Percentiles rank a stretch among this genome's conserved stretches.
Evolutionary conservation across 2,113 vertebrate genomes (phyloP).

Genomic region (Macrotus californicus): DNA sequence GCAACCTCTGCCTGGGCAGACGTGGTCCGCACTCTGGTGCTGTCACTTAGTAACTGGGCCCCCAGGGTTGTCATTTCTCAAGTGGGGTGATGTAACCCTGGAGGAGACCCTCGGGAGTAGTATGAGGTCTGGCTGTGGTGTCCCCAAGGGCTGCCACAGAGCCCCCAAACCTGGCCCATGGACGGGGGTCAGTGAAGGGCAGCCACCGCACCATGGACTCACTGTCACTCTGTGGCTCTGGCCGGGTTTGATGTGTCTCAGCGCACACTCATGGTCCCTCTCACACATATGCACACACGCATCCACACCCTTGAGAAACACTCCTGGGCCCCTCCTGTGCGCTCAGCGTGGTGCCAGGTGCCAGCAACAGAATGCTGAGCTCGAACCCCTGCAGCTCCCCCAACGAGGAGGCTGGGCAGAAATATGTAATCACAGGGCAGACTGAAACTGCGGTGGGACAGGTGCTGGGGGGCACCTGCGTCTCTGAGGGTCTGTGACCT

Average conservation of each 20-base stretch:
- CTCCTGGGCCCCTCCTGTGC: accelerated
- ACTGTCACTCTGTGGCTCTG: accelerated
- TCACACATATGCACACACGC: accelerated
- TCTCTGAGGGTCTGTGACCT: not conserved
- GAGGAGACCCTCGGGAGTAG: not conserved
- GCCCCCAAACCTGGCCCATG: not conserved
- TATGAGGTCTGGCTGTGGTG: not conserved
- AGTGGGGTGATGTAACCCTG: not conserved
- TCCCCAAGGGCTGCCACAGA: not conserved
- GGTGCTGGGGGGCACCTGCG: accelerated
- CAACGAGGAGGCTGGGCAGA: not conserved
- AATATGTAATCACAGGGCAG: not conserved
- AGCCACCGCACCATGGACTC: not conserved
- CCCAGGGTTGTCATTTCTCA: not conserved
- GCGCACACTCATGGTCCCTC: not conserved
- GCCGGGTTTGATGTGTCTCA: too few relatives aligned
- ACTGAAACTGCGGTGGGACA: not conserved
- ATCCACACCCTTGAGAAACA: not conserved
- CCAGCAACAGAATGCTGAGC: not conserved
- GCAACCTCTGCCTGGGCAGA: not conserved
- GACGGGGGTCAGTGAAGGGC: not conserved
- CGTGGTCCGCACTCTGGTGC: accelerated
- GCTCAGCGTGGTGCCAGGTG: accelerated
- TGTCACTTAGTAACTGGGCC: accelerated
- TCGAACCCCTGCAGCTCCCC: accelerated